A percentile compares a stretch with the other conserved stretches of the same genome.
These are phyloP conservation scores for Danaus plexippus DNA, from an alignment of 1,140 invertebrate species.

Conservation along the genomic window DNA sequence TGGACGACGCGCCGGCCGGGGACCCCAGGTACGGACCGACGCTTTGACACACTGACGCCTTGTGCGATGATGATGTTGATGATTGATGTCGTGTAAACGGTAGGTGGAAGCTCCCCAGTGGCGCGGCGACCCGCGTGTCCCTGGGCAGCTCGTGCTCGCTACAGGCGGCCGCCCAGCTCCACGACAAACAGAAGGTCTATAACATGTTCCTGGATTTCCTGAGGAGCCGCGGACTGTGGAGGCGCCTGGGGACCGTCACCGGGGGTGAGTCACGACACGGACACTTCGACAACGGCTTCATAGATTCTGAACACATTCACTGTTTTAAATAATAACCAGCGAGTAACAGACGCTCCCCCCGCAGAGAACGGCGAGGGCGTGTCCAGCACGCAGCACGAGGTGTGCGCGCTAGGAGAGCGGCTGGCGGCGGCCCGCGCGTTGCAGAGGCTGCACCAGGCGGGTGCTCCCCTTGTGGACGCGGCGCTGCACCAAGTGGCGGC, in stretches of 20 bases:
- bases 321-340: constrained; percentile 42
- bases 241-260: constrained; percentile 79
- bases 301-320: too few relatives aligned
- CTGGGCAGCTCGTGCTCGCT: constrained; percentile 80
- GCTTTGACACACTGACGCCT: too few relatives aligned
- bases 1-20: constrained; percentile 89
- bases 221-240: constrained; percentile 82
- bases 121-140: constrained; percentile 34
- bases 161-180: constrained; percentile 86
- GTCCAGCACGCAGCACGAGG: constrained; percentile 81
- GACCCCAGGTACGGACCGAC: constrained; percentile 75
- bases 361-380: constrained; percentile 77
- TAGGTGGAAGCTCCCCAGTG: constrained; percentile 35
- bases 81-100: constrained; percentile 3
- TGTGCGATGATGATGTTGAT: background rate
- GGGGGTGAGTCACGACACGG: constrained; percentile 65
- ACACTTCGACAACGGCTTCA: too few relatives aligned
- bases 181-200: constrained; percentile 87
- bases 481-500: constrained; percentile 61
- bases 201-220: constrained; percentile 83
- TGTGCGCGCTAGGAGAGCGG: constrained; percentile 82
- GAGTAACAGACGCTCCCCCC: constrained; percentile 29
- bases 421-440: constrained; percentile 81
- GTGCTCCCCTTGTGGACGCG: constrained; percentile 44
- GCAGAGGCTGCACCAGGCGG: constrained; percentile 73